A percentile compares a stretch with the other conserved stretches of the same genome.
Evolutionary conservation across 2,113 vertebrate species (phyloP).

Genomic region (Felis chaus): DNA sequence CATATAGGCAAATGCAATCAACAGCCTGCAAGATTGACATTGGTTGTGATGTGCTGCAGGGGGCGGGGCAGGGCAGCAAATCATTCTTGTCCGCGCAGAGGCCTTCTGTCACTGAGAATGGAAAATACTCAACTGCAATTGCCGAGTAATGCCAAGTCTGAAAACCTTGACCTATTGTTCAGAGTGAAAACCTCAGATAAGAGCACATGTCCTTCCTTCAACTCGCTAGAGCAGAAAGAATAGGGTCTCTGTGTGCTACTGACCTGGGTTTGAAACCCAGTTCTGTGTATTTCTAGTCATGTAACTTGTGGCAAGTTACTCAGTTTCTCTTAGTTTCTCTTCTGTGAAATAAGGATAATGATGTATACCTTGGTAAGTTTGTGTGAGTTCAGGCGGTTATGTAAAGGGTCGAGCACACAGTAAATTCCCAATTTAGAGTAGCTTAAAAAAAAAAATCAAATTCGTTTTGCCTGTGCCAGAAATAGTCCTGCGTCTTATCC

Average conservation of each 20-base stretch:
- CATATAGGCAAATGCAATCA: not conserved
- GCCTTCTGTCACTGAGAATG: constrained; percentile 22
- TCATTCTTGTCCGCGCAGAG: not conserved
- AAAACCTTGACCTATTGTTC: not conserved
- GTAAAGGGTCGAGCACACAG: not conserved
- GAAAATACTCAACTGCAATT: constrained; percentile 29
- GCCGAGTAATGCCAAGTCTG: not conserved
- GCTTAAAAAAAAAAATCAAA: not conserved
- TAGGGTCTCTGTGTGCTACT: not conserved
- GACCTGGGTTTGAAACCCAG: not conserved
- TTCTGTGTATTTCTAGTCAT: not conserved
- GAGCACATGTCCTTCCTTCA: not conserved
- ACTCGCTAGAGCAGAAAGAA: not conserved
- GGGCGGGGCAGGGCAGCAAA: not conserved
- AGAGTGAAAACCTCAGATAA: not conserved
- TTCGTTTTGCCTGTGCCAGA: not conserved
- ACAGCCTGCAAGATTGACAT: not conserved
- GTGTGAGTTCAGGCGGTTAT: not conserved
- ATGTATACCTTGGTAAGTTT: not conserved
- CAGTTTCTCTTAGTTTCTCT: constrained; percentile 41
- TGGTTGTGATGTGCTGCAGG: constrained; percentile 7
- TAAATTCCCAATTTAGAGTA: not conserved
- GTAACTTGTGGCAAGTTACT: not conserved
- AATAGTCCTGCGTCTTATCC: not conserved
- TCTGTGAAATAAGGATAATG: not conserved